phyloP scores from a whole-genome alignment of 2,888 invertebrate genomes.

The Cepaea hortensis region DNA sequence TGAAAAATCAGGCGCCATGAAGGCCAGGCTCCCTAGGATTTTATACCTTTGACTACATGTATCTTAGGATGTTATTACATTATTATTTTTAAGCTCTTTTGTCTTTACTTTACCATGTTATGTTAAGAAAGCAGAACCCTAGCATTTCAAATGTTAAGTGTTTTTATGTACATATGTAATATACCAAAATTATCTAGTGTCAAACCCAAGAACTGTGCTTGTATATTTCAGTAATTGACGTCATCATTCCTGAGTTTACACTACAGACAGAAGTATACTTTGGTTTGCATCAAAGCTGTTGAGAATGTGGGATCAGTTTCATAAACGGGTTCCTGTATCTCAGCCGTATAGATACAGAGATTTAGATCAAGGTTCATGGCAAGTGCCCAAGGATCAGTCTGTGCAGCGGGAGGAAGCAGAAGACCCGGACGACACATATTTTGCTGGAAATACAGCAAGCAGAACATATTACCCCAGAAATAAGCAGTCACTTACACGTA shows the following conservation, averaged over 20 bases:
- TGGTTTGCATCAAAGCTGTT: background rate
- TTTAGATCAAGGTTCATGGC: constrained; percentile 32
- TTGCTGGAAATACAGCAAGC: background rate
- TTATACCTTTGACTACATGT: no score
- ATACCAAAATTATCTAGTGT: no score
- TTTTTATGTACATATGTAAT: no score
- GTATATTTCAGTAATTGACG: no score
- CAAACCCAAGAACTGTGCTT: no score
- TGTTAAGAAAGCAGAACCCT: background rate
- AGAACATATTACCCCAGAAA: constrained; percentile 9
- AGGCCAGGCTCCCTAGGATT: no score
- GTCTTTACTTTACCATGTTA: background rate
- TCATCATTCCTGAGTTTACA: no score
- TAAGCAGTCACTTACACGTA: background rate
- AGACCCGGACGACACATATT: constrained; percentile 14
- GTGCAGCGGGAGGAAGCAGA: background rate
- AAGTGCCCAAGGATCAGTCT: background rate
- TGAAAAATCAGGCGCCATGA: no score
- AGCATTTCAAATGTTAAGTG: no score
- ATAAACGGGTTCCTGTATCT: background rate
- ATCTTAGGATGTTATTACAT: no score
- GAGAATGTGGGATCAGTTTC: constrained; percentile 6
- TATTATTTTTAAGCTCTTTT: no score
- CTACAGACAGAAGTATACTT: no score
- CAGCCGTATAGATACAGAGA: background rate